Evolutionary conservation across 2,113 vertebrate genomes (phyloP).

Genomic region (Scopus umbretta): DNA sequence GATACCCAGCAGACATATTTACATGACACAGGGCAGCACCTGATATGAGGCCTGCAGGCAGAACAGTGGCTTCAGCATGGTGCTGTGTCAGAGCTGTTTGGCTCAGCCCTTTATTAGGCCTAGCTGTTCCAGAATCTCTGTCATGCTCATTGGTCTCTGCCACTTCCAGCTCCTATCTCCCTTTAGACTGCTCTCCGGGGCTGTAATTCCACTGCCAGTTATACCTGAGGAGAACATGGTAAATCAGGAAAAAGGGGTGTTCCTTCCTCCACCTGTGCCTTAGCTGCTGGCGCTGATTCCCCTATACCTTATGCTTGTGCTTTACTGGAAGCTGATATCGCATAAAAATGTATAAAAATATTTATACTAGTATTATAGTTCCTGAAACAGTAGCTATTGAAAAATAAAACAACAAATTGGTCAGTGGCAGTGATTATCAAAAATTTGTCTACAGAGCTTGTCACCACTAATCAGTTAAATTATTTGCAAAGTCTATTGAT

Average conservation of each 20-base stretch:
- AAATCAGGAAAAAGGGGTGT: background rate
- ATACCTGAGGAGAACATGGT: background rate
- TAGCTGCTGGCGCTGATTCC: background rate
- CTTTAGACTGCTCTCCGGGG: background rate
- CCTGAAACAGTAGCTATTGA: background rate
- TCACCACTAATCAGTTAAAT: background rate
- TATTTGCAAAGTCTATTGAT: background rate
- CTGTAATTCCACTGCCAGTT: background rate
- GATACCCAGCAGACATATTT: background rate
- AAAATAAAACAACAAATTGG: background rate
- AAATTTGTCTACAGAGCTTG: background rate
- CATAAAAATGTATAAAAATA: background rate
- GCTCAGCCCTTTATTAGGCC: background rate
- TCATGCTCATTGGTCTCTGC: rapidly evolving
- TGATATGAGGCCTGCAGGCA: background rate
- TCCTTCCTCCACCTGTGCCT: background rate
- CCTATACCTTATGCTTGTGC: background rate
- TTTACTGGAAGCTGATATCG: background rate
- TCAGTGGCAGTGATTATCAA: background rate
- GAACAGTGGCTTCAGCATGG: background rate
- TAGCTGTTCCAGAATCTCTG: background rate
- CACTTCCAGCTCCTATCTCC: background rate
- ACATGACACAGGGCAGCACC: background rate
- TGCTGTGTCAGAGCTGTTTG: background rate
- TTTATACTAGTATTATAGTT: background rate